Conservation (phyloP, 2,113 vertebrate genomes). For the Chascanopsetta lugubris region DNA sequence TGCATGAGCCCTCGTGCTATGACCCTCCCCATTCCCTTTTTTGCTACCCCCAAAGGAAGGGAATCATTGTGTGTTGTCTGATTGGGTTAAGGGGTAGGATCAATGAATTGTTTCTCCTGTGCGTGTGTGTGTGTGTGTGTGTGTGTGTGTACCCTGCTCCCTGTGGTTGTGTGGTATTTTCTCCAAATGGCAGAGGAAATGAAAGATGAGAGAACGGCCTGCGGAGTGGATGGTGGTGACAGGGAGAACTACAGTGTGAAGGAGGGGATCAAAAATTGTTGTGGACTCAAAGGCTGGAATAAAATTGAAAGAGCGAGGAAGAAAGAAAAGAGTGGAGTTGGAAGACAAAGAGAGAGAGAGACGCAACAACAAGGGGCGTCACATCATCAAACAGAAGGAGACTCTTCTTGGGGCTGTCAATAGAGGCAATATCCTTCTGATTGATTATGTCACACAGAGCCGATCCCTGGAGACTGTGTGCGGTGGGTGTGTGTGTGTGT, state of each 20-base stretch:
- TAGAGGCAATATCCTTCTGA: conserved; percentile 78
- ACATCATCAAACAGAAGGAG: conserved; percentile 68
- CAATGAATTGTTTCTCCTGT: conserved; percentile 48
- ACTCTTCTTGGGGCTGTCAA: conserved; percentile 73
- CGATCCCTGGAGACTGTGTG: conserved; percentile 57
- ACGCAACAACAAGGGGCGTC: conserved; percentile 28
- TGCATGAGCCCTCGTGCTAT: conserved; percentile 65
- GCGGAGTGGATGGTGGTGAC: conserved; percentile 18
- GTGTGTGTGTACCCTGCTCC: neutral
- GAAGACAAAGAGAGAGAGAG: conserved; percentile 5
- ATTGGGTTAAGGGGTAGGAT: conserved; percentile 58
- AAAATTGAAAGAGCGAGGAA: conserved; percentile 18
- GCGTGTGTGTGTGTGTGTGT: conserved; percentile 13
- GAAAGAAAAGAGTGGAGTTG: neutral
- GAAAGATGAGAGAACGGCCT: conserved; percentile 18
- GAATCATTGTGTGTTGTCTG: conserved; percentile 66
- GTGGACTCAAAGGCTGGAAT: conserved; percentile 42
- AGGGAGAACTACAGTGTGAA: conserved; percentile 24
- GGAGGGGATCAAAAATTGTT: conserved; percentile 15
- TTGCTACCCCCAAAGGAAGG: conserved; percentile 45
- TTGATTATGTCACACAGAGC: conserved; percentile 76
- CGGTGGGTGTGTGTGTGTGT: conserved; percentile 29
- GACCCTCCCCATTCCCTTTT: conserved; percentile 15
- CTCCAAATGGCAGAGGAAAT: conserved; percentile 33
- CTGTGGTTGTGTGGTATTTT: conserved; percentile 28